Base-by-base conservation (phyloP, 2,113 vertebrate genomes). In the Eonycteris spelaea region DNA sequence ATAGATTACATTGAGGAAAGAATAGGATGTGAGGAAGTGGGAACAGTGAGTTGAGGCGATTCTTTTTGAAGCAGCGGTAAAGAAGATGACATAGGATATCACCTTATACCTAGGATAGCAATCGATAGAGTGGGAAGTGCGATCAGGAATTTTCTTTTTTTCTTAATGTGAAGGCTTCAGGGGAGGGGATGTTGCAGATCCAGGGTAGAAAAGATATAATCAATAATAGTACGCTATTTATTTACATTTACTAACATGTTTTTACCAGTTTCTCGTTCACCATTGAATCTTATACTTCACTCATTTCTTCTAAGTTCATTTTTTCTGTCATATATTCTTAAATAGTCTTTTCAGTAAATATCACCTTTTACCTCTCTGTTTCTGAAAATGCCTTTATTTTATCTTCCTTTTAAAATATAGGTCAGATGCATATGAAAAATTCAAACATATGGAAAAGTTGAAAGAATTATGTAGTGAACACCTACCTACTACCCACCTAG, bases 301-400 rank as follows among this genome's bases (percentile, higher is more conserved):
- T 43, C 45, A 45, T 67, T 14, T 63, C 45, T 94, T 93, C 12
- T 74, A 51, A 35, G 14, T 28, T 63, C 15, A 84, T 63, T 80
- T 88, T 57, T 86, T 68, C 65, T n/a, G 19, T n/a, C 10, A 22
- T 33, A 33, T 33, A 55, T 74, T 61, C 21, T 63, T 88, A 55
- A 38, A 53, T 28, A 63, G 21, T 61, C 9, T 57, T 71, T 70
- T 74, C 30, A 73, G 65, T 43, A 82, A 73, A 61, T 35, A 14
- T 70, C 6, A 55, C 40, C 26, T 59, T 70, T 87, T 28, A 16
- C n/a, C 30, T 55, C 40, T 70, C 15, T 61, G 43, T 61, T 10
- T 87, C 40, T 79, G 63, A 71, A 87, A 93, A 93, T 86, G 59
- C 28, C n/a, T 78, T 92, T 92, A 53, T 40, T 67, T 86, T n/a